These are phyloP conservation scores for Barbus barbus DNA, from an alignment of 2,113 vertebrate genomes.

Conservation along the genomic window DNA sequence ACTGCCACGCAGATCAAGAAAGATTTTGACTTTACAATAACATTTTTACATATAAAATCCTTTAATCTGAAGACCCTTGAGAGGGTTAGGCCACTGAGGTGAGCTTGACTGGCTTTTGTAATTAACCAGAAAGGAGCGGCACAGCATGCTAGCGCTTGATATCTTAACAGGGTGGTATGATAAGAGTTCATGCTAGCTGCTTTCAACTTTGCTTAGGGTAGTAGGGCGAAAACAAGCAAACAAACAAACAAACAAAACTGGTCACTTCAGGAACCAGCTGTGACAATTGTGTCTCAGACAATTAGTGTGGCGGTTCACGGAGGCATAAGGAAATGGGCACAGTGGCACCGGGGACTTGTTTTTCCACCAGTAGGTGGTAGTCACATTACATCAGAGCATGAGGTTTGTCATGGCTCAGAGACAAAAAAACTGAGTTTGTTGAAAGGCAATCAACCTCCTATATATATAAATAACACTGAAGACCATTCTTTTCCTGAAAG, in stretches of 20 bases:
- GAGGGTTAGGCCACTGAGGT: background rate
- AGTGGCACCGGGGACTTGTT: slow-evolving; percentile 33
- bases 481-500: slow-evolving; percentile 21
- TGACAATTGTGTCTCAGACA: slow-evolving; percentile 32
- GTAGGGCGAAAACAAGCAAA: slow-evolving; percentile 32
- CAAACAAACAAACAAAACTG: slow-evolving; percentile 39
- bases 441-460: slow-evolving; percentile 28
- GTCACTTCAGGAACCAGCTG: slow-evolving; percentile 30
- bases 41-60: slow-evolving; percentile 11
- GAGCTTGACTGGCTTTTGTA: slow-evolving; percentile 37
- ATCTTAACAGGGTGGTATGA: slow-evolving; percentile 28
- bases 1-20: slow-evolving; percentile 60
- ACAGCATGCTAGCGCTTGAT: slow-evolving; percentile 35
- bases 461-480: slow-evolving; percentile 22
- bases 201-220: slow-evolving; percentile 36
- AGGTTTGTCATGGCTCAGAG: slow-evolving; percentile 7
- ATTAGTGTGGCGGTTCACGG: slow-evolving; percentile 24
- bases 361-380: slow-evolving; percentile 67
- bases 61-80: slow-evolving; percentile 3
- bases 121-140: slow-evolving; percentile 32
- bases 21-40: slow-evolving; percentile 25
- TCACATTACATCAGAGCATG: slow-evolving; percentile 62
- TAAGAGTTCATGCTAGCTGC: slow-evolving; percentile 27
- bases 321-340: slow-evolving; percentile 22
- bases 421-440: slow-evolving; percentile 21